Conservation (phyloP, 2,797 vertebrate species). For the Syngnathus acus region DNA sequence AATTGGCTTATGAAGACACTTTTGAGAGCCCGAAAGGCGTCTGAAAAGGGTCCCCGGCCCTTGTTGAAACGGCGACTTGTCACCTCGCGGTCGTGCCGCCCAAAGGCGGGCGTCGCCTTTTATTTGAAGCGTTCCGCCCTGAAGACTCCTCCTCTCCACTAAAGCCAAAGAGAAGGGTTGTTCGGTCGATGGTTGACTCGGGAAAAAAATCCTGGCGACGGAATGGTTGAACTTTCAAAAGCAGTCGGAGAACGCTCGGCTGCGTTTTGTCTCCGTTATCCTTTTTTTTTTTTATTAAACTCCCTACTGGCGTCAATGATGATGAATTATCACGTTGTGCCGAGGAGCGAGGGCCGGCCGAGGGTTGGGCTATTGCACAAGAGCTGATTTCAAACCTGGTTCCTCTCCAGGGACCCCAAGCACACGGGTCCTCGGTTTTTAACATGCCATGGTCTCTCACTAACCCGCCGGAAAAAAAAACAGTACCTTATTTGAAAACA, state of each 20-base stretch:
- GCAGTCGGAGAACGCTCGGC: slow-evolving; percentile 58
- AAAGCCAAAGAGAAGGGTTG: slow-evolving; percentile 71
- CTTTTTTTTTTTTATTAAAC: slow-evolving; percentile 41
- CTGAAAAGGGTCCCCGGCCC: slow-evolving; percentile 24
- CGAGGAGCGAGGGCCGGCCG: slow-evolving; percentile 41
- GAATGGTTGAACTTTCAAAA: slow-evolving; percentile 45
- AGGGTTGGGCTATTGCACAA: slow-evolving; percentile 37
- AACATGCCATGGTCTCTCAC: not conserved
- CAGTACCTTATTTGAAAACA: not conserved
- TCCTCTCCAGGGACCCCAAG: not conserved
- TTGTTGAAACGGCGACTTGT: slow-evolving; percentile 11
- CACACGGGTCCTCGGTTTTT: slow-evolving; percentile 8
- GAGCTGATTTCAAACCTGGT: slow-evolving; percentile 39
- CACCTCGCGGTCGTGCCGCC: not conserved
- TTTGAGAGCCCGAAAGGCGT: slow-evolving; percentile 13
- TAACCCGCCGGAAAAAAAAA: not conserved
- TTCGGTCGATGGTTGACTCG: slow-evolving; percentile 44
- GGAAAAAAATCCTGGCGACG: slow-evolving; percentile 49
- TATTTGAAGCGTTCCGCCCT: slow-evolving; percentile 13
- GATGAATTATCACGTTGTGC: slow-evolving; percentile 71
- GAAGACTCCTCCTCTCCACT: slow-evolving; percentile 44
- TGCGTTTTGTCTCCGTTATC: slow-evolving; percentile 48
- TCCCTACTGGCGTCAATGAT: slow-evolving; percentile 63
- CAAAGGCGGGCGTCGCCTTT: slow-evolving; percentile 6
- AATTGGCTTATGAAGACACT: slow-evolving; percentile 33